phyloP scores from a whole-genome alignment of 2,888 invertebrate genomes.

The Drosophila cognata region DNA sequence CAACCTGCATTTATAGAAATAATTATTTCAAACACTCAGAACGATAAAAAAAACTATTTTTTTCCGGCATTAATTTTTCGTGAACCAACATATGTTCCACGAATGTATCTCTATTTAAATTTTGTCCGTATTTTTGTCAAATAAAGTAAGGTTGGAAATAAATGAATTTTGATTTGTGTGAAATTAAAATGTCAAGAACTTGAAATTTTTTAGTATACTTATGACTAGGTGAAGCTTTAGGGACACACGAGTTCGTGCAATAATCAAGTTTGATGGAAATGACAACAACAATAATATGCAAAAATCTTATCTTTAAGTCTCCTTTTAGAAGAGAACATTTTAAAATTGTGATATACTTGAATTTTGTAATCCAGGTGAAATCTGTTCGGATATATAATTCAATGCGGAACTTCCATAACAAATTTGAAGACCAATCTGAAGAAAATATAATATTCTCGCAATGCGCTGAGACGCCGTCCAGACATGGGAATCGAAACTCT shows the following conservation, averaged over 20 bases:
- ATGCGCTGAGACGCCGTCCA: not conserved
- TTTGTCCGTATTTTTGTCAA: not conserved
- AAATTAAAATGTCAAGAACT: not conserved
- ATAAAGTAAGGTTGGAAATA: not conserved
- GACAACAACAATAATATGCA: not conserved
- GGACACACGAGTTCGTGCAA: not conserved
- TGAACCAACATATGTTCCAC: not conserved
- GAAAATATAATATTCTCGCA: not conserved
- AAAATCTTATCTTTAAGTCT: not conserved
- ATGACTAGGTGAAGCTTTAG: not conserved
- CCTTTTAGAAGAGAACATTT: not conserved
- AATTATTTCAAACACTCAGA: accelerated
- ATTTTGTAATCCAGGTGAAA: not conserved
- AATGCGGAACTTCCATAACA: not conserved
- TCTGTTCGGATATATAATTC: too few species aligned
- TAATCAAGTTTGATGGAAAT: not conserved
- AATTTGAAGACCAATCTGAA: not conserved
- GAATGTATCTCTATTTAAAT: not conserved
- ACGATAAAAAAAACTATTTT: not conserved
- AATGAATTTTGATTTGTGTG: not conserved
- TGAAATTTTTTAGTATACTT: not conserved
- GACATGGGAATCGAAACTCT: too few species aligned
- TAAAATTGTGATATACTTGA: not conserved
- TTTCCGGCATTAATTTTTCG: not conserved
- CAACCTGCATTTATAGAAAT: not conserved